Percentiles rank a stretch among this genome's conserved stretches.
Conservation (phyloP, 2,113 vertebrate genomes). For the Andinoacara biseriatus region DNA sequence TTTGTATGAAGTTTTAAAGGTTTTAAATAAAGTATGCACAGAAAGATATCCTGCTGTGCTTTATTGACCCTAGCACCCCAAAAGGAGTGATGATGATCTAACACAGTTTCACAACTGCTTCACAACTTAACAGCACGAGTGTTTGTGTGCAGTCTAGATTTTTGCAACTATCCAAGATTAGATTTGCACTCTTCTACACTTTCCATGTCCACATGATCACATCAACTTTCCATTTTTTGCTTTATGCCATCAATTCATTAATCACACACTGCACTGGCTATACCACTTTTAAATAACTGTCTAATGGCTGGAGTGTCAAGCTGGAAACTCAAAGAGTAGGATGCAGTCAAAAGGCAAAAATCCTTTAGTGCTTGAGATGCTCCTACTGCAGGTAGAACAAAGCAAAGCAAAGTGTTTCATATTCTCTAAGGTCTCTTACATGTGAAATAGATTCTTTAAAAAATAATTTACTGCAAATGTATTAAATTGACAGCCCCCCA, state of each 20-base stretch:
- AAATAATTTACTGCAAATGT: neutral
- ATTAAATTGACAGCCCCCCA: neutral
- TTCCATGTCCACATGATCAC: neutral
- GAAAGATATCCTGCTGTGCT: neutral
- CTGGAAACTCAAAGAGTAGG: too few species aligned
- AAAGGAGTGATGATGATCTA: too few species aligned
- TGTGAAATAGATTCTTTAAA: too few species aligned
- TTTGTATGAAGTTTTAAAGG: neutral
- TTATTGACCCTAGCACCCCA: neutral
- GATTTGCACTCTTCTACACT: neutral
- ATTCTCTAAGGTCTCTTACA: too few species aligned
- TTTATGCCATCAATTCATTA: neutral
- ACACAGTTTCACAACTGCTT: neutral
- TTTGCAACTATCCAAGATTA: neutral
- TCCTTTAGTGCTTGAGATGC: too few species aligned
- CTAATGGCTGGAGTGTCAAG: too few species aligned
- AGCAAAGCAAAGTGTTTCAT: too few species aligned
- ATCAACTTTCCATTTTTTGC: neutral
- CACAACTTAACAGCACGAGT: neutral
- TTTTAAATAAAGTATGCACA: slow-evolving; percentile 33
- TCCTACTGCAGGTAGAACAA: too few species aligned
- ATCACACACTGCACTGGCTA: neutral
- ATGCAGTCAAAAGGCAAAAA: too few species aligned
- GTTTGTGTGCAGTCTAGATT: rapidly evolving
- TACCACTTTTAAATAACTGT: too few species aligned